Conservation (phyloP, 2,797 vertebrate species). For the Cheracebus regulus region DNA sequence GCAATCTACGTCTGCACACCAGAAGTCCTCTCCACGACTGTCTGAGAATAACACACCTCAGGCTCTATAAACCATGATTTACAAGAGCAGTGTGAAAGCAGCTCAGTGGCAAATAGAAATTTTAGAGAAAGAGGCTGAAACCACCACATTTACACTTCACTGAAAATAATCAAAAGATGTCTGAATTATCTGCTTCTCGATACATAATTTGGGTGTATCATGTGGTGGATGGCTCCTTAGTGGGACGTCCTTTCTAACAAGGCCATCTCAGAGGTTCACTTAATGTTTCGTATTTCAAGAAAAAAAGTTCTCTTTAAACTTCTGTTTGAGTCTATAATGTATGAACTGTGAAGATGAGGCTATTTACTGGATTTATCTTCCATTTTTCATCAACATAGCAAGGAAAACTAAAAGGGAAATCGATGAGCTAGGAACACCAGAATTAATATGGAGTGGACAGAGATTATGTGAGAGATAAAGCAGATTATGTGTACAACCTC, state of each 20-base stretch:
- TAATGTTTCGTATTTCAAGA: neutral
- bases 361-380: neutral
- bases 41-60: neutral
- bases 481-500: too few species aligned
- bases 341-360: neutral
- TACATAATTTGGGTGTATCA: accelerated
- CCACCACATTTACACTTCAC: accelerated
- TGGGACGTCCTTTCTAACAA: neutral
- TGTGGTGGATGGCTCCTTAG: accelerated
- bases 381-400: neutral
- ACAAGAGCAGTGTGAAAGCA: accelerated
- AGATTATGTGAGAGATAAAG: neutral
- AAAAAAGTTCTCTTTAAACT: neutral
- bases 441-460: too few species aligned
- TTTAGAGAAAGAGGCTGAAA: too few species aligned
- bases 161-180: neutral
- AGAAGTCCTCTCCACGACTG: neutral
- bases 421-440: neutral
- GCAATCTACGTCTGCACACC: neutral
- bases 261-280: accelerated
- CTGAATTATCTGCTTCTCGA: neutral
- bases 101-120: accelerated
- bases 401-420: neutral
- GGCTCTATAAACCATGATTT: neutral
- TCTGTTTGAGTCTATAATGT: neutral